Percentiles rank a stretch among this genome's conserved stretches.
These are phyloP conservation scores for Bufotes viridis DNA, from an alignment of 2,797 vertebrate species.

Conservation along the genomic window DNA sequence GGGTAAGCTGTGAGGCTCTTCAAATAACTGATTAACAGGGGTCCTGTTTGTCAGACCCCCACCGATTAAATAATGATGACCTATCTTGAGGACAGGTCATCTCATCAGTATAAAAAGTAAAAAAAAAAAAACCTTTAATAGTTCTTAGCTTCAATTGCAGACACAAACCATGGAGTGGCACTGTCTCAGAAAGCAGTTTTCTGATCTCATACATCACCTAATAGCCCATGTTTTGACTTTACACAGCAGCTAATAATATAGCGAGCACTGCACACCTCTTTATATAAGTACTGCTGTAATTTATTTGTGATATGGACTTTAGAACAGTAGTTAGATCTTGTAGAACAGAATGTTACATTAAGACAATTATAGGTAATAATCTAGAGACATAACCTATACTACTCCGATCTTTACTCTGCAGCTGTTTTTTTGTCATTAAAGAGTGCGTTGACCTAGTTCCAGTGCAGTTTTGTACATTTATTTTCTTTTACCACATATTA, in stretches of 20 bases:
- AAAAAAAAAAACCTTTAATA: no score
- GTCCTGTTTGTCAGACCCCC: no score
- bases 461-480: slow-evolving; percentile 14
- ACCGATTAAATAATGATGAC: no score
- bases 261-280: neutral
- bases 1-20: no score
- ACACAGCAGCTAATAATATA: neutral
- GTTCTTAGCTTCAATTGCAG: no score
- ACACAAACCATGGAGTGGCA: neutral
- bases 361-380: slow-evolving; percentile 49
- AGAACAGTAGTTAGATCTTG: neutral
- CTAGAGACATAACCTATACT: slow-evolving; percentile 40
- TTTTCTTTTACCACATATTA: neutral
- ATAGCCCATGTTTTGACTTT: neutral
- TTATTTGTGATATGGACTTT: neutral
- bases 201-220: neutral
- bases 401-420: slow-evolving; percentile 29
- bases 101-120: no score
- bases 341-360: slow-evolving; percentile 22
- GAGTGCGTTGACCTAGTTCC: slow-evolving; percentile 38
- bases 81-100: no score
- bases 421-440: slow-evolving; percentile 31
- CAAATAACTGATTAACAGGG: no score
- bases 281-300: neutral
- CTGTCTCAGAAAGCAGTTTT: neutral